A percentile compares a stretch with the other conserved stretches of the same genome.
These are phyloP conservation scores for Campylomormyrus numenius DNA, from an alignment of 2,113 vertebrate genomes.

Conservation along the genomic window DNA sequence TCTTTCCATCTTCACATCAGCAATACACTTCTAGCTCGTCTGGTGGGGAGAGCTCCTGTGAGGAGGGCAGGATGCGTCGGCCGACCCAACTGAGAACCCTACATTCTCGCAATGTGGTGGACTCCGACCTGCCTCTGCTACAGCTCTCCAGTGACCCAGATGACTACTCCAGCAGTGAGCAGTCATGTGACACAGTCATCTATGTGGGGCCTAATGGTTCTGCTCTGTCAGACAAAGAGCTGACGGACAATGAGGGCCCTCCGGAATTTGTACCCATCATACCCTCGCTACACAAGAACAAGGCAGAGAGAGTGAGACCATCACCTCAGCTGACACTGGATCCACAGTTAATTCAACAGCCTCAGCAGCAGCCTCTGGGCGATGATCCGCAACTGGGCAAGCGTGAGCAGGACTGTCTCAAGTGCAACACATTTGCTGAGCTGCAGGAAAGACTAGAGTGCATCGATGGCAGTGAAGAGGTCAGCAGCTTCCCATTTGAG, in stretches of 20 bases:
- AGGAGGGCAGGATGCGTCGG: constrained; percentile 72
- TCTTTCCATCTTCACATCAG: constrained; percentile 34
- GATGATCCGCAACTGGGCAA: constrained; percentile 52
- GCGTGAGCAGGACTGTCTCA: constrained; percentile 81
- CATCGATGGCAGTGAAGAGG: constrained; percentile 76
- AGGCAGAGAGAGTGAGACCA: constrained; percentile 57
- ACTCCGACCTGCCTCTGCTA: constrained; percentile 69
- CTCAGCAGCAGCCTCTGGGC: constrained; percentile 20
- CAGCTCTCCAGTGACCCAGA: constrained; percentile 77
- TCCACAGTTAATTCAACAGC: constrained; percentile 50
- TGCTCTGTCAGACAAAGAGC: constrained; percentile 69
- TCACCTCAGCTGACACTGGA: constrained; percentile 47
- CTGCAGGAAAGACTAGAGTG: constrained; percentile 90
- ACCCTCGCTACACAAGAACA: constrained; percentile 80
- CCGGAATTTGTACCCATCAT: constrained; percentile 91
- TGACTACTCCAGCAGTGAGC: constrained; percentile 85
- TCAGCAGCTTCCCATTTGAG: constrained; percentile 58
- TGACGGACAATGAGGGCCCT: constrained; percentile 72
- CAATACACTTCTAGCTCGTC: constrained; percentile 89
- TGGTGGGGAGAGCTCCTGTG: constrained; percentile 82
- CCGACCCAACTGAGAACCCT: constrained; percentile 81
- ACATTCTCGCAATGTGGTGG: constrained; percentile 71
- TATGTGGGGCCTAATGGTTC: constrained; percentile 81
- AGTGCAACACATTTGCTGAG: constrained; percentile 96
- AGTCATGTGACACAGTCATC: constrained; percentile 92